Evolutionary conservation across 2,888 invertebrate genomes (phyloP).

Genomic region (Siphlonurus alternatus): DNA sequence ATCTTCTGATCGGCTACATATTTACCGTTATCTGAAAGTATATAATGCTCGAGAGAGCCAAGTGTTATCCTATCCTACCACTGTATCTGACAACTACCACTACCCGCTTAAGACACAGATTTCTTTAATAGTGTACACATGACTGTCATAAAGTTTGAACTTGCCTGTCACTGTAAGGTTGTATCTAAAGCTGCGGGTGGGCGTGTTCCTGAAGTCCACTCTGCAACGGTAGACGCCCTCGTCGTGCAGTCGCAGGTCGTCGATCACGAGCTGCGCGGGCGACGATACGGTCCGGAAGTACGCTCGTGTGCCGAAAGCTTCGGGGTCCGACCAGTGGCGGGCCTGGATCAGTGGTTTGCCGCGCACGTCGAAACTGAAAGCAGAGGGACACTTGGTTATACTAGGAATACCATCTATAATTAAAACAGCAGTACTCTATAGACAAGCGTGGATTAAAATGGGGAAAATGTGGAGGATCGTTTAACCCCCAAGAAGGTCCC

Average conservation of each 20-base stretch:
- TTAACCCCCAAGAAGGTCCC: too few relatives aligned
- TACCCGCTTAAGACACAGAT: too few relatives aligned
- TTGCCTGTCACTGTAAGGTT: constrained; percentile 82
- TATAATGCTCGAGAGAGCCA: too few relatives aligned
- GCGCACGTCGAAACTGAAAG: constrained; percentile 68
- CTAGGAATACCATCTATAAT: background rate
- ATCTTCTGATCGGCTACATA: too few relatives aligned
- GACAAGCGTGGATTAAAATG: background rate
- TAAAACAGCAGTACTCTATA: background rate
- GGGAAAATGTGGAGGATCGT: background rate
- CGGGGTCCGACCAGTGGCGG: constrained; percentile 68
- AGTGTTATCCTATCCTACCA: too few relatives aligned
- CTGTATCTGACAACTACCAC: too few relatives aligned
- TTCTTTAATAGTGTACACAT: too few relatives aligned
- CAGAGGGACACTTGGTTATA: background rate
- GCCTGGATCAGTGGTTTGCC: constrained; percentile 66
- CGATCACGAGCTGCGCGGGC: constrained; percentile 65
- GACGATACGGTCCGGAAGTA: constrained; percentile 63
- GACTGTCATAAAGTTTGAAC: constrained; percentile 26
- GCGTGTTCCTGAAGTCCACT: constrained; percentile 78
- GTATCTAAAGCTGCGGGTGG: constrained; percentile 76
- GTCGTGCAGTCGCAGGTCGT: constrained; percentile 72
- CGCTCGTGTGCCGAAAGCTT: constrained; percentile 72
- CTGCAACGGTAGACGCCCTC: constrained; percentile 81
- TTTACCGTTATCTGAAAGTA: too few relatives aligned